These are phyloP conservation scores for Trididemnum clinides DNA, from an alignment of 23 tunicate species.

Conservation along the genomic window DNA sequence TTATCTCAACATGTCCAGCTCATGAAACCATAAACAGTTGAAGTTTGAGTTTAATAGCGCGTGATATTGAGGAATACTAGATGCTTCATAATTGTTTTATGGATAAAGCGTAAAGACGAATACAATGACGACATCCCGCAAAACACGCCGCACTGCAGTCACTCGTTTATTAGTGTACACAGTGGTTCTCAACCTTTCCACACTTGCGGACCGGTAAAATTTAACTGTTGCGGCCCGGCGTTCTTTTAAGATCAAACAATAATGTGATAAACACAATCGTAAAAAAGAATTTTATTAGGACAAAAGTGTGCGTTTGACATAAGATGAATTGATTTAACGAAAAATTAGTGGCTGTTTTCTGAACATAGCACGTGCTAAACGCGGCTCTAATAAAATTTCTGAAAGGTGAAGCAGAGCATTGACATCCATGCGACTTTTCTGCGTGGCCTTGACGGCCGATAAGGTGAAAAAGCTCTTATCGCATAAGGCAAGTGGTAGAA, in stretches of 20 bases:
- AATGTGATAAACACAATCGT: not conserved
- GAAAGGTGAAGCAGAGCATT: slow-evolving; percentile 41
- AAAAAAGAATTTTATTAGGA: not conserved
- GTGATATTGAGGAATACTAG: too few relatives aligned
- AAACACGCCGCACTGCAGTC: too few relatives aligned
- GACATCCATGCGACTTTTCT: slow-evolving; percentile 46
- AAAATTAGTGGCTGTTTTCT: slow-evolving; percentile 18
- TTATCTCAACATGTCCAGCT: too few relatives aligned
- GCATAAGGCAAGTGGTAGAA: slow-evolving; percentile 63
- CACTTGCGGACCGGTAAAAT: not conserved
- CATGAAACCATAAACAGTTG: too few relatives aligned
- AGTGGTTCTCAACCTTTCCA: slow-evolving; percentile 6
- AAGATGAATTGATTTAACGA: slow-evolving; percentile 7
- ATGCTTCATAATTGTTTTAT: too few relatives aligned
- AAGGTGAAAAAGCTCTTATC: slow-evolving; percentile 53
- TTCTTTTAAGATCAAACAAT: not conserved
- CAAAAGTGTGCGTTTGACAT: not conserved
- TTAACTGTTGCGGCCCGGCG: not conserved
- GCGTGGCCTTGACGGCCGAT: slow-evolving; percentile 59
- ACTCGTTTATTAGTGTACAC: too few relatives aligned
- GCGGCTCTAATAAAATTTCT: too few relatives aligned
- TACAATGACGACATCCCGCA: too few relatives aligned
- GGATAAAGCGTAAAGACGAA: too few relatives aligned
- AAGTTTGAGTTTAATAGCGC: too few relatives aligned
- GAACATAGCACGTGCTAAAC: not conserved